A percentile compares a stretch with the other conserved stretches of the same genome.
These are phyloP conservation scores for Dissostichus mawsoni DNA, from an alignment of 2,113 vertebrate species.

Conservation along the genomic window DNA sequence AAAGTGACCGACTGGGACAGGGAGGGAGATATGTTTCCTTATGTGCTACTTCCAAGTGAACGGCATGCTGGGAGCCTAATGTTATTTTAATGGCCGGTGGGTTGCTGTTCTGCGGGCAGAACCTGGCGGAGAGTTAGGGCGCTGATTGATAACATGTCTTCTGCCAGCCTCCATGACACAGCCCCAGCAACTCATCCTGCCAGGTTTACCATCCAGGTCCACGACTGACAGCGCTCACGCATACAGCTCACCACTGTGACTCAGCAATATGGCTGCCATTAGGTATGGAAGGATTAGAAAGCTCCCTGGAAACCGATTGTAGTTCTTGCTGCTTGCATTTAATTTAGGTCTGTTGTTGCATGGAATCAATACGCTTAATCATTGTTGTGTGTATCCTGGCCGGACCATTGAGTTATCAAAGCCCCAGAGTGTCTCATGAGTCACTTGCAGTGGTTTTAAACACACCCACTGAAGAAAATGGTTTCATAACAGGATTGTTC, in stretches of 20 bases:
- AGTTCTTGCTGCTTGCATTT: constrained; percentile 39
- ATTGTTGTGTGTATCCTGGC: constrained; percentile 46
- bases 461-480: constrained; percentile 24
- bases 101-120: constrained; percentile 46
- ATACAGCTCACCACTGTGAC: constrained; percentile 49
- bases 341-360: constrained; percentile 46
- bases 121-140: constrained; percentile 22
- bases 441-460: constrained; percentile 13
- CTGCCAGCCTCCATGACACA: constrained; percentile 66
- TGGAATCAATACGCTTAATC: constrained; percentile 58
- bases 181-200: constrained; percentile 63
- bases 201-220: constrained; percentile 43
- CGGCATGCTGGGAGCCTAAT: constrained; percentile 70
- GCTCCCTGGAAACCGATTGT: constrained; percentile 31
- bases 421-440: constrained; percentile 28
- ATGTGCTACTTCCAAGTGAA: constrained; percentile 46
- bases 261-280: constrained; percentile 53
- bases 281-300: constrained; percentile 13
- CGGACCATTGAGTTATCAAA: constrained; percentile 56
- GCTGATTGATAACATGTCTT: constrained; percentile 72
- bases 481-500: constrained; percentile 50
- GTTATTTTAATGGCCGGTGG: constrained; percentile 77
- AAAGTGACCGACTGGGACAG: background rate
- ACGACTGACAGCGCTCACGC: constrained; percentile 20
- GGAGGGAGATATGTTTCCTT: constrained; percentile 22